Conservation (phyloP, 2,797 vertebrate genomes). For the Rhinatrema bivittatum region DNA sequence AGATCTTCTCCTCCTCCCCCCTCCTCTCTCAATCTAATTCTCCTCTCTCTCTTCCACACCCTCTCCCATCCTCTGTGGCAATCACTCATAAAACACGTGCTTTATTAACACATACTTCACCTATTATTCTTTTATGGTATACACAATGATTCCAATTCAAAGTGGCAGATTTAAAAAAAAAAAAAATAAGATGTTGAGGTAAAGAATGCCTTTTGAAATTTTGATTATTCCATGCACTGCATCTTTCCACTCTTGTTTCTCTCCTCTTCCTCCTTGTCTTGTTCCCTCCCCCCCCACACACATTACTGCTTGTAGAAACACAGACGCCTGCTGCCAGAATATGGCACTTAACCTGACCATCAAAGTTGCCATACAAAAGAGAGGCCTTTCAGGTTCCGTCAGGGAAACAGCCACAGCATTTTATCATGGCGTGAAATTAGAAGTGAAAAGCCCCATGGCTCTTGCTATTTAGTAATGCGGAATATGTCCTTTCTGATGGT, state of each 20-base stretch:
- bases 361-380: conserved; percentile 62
- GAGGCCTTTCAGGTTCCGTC: conserved; percentile 64
- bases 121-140: too few relatives aligned
- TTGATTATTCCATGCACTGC: too few relatives aligned
- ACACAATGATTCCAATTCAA: too few relatives aligned
- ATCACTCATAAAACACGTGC: too few relatives aligned
- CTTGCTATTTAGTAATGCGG: conserved; percentile 66
- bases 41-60: not conserved
- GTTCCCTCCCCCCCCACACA: too few relatives aligned
- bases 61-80: not conserved
- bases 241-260: too few relatives aligned
- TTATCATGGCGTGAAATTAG: conserved; percentile 77
- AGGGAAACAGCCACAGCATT: conserved; percentile 68
- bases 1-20: not conserved
- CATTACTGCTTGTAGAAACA: conserved; percentile 52
- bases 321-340: conserved; percentile 55
- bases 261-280: too few relatives aligned
- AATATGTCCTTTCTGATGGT: conserved; percentile 55
- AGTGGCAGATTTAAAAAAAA: too few relatives aligned
- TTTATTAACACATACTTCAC: too few relatives aligned
- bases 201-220: too few relatives aligned
- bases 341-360: conserved; percentile 60
- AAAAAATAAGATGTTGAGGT: too few relatives aligned
- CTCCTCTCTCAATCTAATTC: not conserved
- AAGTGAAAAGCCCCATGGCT: conserved; percentile 69